A percentile compares a stretch with the other conserved stretches of the same genome.
These are phyloP conservation scores for Rosalia funebris DNA, from an alignment of 2,888 invertebrate species.

Conservation along the genomic window DNA sequence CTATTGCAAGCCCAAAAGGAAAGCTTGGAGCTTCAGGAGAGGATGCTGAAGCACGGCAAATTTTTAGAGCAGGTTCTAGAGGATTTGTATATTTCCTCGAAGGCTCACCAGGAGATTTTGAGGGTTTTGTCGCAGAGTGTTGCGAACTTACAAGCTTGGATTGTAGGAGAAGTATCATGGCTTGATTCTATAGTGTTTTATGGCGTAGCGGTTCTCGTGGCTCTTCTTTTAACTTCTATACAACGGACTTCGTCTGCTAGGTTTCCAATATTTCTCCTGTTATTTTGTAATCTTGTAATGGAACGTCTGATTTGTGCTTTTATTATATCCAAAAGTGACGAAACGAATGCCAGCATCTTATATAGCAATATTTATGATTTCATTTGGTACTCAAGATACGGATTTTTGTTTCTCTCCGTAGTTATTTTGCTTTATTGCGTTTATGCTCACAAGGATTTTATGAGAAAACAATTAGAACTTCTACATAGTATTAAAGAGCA, in stretches of 20 bases:
- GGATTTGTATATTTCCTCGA: slow-evolving; percentile 65
- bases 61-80: slow-evolving; percentile 67
- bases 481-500: slow-evolving; percentile 63
- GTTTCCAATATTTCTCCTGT: slow-evolving; percentile 66
- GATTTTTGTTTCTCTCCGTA: slow-evolving; percentile 57
- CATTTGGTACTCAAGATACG: slow-evolving; percentile 64
- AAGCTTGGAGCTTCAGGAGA: slow-evolving; percentile 64
- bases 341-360: slow-evolving; percentile 47
- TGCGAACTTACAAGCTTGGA: slow-evolving; percentile 68
- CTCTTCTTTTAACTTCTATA: slow-evolving; percentile 69
- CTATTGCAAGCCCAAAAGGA: slow-evolving; percentile 65
- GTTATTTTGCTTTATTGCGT: slow-evolving; percentile 57
- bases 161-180: slow-evolving; percentile 73
- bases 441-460: slow-evolving; percentile 62
- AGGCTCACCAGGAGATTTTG: slow-evolving; percentile 68
- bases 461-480: slow-evolving; percentile 61
- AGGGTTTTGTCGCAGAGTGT: slow-evolving; percentile 56
- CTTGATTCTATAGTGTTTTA: slow-evolving; percentile 73
- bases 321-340: slow-evolving; percentile 37
- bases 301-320: slow-evolving; percentile 63
- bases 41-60: slow-evolving; percentile 67
- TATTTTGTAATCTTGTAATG: slow-evolving; percentile 65
- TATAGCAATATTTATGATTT: slow-evolving; percentile 61
- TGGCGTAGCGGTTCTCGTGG: slow-evolving; percentile 64
- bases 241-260: slow-evolving; percentile 68